These are phyloP conservation scores for Belgica antarctica DNA, from an alignment of 2,888 invertebrate species.

Conservation along the genomic window DNA sequence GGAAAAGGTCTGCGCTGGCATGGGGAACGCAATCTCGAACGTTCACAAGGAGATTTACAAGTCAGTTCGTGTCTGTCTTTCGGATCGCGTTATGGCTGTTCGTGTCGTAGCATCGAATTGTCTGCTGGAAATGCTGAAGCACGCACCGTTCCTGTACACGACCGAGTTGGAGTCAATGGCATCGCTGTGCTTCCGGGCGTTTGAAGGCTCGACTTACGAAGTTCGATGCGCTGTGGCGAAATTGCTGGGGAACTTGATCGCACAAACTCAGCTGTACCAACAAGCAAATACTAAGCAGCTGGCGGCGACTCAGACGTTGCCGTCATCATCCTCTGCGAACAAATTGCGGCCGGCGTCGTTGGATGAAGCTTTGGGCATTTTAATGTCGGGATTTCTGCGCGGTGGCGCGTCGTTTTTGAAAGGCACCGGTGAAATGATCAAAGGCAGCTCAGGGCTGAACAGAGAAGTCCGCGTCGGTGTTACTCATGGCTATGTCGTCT, in stretches of 20 bases:
- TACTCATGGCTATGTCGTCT: constrained; percentile 95
- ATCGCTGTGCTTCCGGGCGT: constrained; percentile 85
- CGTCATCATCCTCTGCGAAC: constrained; percentile 22
- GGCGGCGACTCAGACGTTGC: constrained; percentile 19
- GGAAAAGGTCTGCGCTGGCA: constrained; percentile 91
- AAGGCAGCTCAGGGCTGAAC: constrained; percentile 89
- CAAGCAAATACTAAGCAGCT: constrained; percentile 15
- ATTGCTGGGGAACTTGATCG: constrained; percentile 82
- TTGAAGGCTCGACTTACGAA: constrained; percentile 90
- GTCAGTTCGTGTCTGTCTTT: constrained; percentile 80
- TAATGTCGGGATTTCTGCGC: constrained; percentile 90
- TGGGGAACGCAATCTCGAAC: constrained; percentile 88
- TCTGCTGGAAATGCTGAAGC: constrained; percentile 82
- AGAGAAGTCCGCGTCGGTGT: constrained; percentile 96
- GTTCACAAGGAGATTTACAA: constrained; percentile 88
- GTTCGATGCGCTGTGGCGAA: constrained; percentile 89
- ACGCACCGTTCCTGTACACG: constrained; percentile 80
- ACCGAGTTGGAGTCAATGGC: constrained; percentile 89
- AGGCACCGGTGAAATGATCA: constrained; percentile 91
- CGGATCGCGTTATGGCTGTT: constrained; percentile 90
- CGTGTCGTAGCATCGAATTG: constrained; percentile 91
- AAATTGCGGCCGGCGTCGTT: constrained; percentile 63
- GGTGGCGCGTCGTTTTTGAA: constrained; percentile 94
- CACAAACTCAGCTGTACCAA: constrained; percentile 39
- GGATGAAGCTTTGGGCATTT: constrained; percentile 85